Base-by-base conservation (phyloP, 2,113 vertebrate species). In the Leucoraja erinaceus region DNA sequence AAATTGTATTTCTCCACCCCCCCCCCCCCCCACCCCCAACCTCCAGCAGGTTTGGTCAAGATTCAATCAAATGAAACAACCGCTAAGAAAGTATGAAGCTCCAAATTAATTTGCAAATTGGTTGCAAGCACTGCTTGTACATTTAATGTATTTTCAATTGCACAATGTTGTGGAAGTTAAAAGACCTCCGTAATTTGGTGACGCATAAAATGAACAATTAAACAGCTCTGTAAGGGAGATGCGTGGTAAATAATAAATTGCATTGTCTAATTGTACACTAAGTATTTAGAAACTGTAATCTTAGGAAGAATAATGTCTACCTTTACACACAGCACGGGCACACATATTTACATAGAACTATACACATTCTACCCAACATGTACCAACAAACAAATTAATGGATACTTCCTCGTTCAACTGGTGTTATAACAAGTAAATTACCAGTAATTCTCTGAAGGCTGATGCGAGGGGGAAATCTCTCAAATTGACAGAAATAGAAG, bases 261-360 rank as follows among this genome's bases (percentile, higher is more conserved):
- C 68, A 74, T 91, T 91, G 31, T 91, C 90, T 74, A 91, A 33
- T 91, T 72, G 10, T 72, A 72, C 33, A 91, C 33, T 11, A 91
- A 47, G 72, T 54, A 66, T 54, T 91, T 74, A 72, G 33, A 70
- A 91, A 54, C 31, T 54, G 68, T 74, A 91, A 72, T 9, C 47
- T 91, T 38, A 47, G 66, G 8, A 72, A 72, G 90, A 38, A 28
- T 72, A 38, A 91, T 28, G 68, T 91, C 38, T 91, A 91, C 66
- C 68, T 91, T 91, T 72, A 91, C 68, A 91, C 68, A 91, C 33
- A 72, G 10, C 68, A 72, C 68, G 54, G 90, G 90, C 68, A 28
- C 33, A 91, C 20, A 72, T 72, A 91, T 54, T 91, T 91, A 91
- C 90, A 91, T 54, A 11, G 16, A 90, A 90, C 88, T 47, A 72